These are phyloP conservation scores for Lanius collurio DNA, from an alignment of 2,113 vertebrate genomes.

Conservation along the genomic window DNA sequence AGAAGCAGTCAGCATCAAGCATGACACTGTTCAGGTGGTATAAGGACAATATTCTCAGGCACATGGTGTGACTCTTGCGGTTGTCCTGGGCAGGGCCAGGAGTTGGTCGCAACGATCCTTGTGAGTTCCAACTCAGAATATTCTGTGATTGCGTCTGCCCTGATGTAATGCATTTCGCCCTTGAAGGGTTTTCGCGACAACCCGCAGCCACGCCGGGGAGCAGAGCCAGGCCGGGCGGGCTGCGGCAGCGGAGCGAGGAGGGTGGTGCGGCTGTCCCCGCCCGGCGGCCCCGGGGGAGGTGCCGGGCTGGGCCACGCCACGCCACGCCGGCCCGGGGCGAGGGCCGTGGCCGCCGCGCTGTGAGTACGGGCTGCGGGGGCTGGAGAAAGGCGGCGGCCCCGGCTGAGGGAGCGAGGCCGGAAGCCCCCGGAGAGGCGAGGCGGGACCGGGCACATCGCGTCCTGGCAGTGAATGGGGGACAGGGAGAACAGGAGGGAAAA, in stretches of 20 bases:
- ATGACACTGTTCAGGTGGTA: neutral
- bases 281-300: neutral
- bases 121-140: neutral
- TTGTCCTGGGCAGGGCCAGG: neutral
- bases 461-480: too few relatives aligned
- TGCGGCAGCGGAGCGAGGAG: neutral
- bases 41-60: neutral
- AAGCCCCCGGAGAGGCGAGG: neutral
- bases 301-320: neutral
- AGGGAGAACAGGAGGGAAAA: too few relatives aligned
- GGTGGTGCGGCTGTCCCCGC: neutral
- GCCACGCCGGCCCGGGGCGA: neutral
- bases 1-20: neutral
- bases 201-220: accelerated
- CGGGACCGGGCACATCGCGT: neutral
- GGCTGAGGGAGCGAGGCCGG: too few relatives aligned
- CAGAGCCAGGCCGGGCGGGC: too few relatives aligned
- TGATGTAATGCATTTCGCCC: too few relatives aligned
- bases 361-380: neutral
- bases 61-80: neutral
- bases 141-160: too few relatives aligned
- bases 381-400: neutral
- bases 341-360: neutral
- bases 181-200: neutral
- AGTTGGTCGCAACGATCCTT: neutral